Conservation (phyloP, 1,140 invertebrate genomes). For the Steinernema khuongi region DNA sequence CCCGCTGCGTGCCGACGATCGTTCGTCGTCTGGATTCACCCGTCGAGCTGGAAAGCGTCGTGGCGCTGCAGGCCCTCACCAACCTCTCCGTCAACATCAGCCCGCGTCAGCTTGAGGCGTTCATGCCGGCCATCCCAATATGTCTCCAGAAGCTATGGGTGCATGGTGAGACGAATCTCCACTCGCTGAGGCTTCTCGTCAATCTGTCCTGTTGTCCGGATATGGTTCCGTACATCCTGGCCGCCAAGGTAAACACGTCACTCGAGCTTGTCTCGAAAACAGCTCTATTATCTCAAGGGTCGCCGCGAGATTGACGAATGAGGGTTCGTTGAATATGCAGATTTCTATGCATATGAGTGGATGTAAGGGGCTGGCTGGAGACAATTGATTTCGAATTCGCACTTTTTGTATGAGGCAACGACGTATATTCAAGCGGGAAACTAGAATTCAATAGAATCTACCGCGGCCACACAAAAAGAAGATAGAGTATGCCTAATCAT, state of each 20-base stretch:
- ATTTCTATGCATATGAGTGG: conserved; percentile 3
- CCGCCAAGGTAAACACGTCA: conserved; percentile 64
- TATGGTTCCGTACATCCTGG: conserved; percentile 66
- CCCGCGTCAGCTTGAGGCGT: conserved; percentile 34
- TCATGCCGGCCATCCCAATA: conserved; percentile 42
- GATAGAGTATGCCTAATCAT: too few relatives aligned
- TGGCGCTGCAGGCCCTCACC: conserved; percentile 49
- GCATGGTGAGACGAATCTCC: conserved; percentile 59
- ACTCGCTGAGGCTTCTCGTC: conserved; percentile 66
- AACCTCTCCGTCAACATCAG: conserved; percentile 44
- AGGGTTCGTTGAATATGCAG: conserved; percentile 9
- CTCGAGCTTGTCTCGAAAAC: conserved; percentile 1
- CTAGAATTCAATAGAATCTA: too few relatives aligned
- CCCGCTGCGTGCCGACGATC: conserved; percentile 29
- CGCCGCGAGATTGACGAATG: conserved; percentile 18
- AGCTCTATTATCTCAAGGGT: conserved; percentile 1
- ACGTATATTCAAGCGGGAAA: neutral
- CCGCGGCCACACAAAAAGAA: too few relatives aligned
- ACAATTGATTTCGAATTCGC: neutral
- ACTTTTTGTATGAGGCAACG: neutral
- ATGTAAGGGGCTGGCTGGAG: neutral
- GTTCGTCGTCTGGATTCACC: conserved; percentile 32
- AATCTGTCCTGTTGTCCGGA: conserved; percentile 68
- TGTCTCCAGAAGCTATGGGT: conserved; percentile 43
- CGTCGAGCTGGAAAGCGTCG: conserved; percentile 47